Evolutionary conservation across 2,888 invertebrate genomes (phyloP).

Genomic region (Patella pellucida): DNA sequence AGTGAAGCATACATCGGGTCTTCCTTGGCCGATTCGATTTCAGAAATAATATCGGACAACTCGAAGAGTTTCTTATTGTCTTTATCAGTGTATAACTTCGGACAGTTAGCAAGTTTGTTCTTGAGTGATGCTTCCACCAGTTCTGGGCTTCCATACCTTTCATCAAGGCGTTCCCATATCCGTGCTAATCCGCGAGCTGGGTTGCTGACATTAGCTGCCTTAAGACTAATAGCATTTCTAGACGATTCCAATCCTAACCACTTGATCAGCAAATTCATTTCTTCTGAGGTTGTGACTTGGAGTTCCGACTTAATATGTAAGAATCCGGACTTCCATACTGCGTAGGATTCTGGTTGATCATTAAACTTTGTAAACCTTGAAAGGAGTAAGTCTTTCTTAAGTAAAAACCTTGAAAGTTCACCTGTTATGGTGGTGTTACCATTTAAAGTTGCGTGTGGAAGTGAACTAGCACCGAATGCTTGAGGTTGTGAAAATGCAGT

Average conservation of each 20-base stretch:
- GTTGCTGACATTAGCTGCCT: conserved; percentile 21
- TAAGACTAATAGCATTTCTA: conserved; percentile 23
- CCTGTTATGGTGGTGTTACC: no score
- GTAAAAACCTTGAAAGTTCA: conserved; percentile 13
- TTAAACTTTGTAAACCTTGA: conserved; percentile 19
- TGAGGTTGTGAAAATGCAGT: no score
- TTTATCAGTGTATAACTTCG: conserved; percentile 17
- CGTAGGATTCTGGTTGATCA: conserved; percentile 21
- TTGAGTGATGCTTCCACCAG: conserved; percentile 26
- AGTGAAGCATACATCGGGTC: background rate
- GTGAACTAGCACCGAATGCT: no score
- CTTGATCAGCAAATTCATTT: conserved; percentile 26
- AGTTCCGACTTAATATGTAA: conserved; percentile 19
- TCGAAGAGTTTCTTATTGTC: conserved; percentile 30
- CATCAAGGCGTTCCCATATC: conserved; percentile 29
- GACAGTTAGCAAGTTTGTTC: conserved; percentile 21
- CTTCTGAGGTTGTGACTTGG: conserved; percentile 15
- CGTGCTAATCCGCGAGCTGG: conserved; percentile 17
- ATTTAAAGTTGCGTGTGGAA: no score
- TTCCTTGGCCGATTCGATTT: conserved; percentile 20
- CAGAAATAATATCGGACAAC: conserved; percentile 21
- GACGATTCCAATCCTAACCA: conserved; percentile 29
- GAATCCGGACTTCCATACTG: conserved; percentile 21
- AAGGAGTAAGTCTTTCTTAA: conserved; percentile 21
- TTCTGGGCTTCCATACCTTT: conserved; percentile 29